Conservation (phyloP, 2,113 vertebrate species). For the Petromus typicus region DNA sequence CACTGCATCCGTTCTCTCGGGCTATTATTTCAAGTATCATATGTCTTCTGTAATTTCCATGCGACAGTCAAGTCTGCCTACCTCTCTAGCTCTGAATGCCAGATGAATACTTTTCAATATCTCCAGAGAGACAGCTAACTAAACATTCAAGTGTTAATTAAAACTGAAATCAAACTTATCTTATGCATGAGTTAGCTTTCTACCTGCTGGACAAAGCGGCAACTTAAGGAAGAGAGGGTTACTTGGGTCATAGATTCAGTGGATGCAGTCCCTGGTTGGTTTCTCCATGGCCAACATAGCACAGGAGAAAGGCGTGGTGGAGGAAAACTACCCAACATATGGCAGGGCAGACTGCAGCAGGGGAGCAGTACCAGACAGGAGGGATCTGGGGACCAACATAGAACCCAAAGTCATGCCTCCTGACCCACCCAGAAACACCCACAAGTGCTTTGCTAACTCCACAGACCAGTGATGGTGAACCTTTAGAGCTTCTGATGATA, state of each 20-base stretch:
- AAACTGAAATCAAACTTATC: conserved; percentile 1
- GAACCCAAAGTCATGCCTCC: neutral
- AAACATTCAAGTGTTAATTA: conserved; percentile 39
- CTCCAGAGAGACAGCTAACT: neutral
- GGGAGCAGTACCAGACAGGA: neutral
- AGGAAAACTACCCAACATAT: neutral
- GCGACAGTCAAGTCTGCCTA: neutral
- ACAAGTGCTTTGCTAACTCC: neutral
- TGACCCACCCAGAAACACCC: neutral
- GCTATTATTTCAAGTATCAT: conserved; percentile 6
- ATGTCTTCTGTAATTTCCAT: neutral
- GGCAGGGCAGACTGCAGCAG: neutral
- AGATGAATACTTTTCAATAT: conserved; percentile 18
- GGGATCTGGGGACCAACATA: neutral
- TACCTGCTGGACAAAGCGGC: neutral
- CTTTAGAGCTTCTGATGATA: neutral
- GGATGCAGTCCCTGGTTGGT: neutral
- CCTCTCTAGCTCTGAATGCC: neutral
- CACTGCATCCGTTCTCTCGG: conserved; percentile 16
- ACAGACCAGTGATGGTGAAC: neutral
- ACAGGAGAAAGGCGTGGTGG: neutral
- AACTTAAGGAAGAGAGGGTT: neutral
- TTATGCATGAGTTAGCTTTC: neutral
- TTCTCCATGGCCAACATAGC: neutral
- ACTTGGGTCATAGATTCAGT: neutral